phyloP scores from a whole-genome alignment of 2,797 vertebrate species.

The Lepilemur septentrionalis region DNA sequence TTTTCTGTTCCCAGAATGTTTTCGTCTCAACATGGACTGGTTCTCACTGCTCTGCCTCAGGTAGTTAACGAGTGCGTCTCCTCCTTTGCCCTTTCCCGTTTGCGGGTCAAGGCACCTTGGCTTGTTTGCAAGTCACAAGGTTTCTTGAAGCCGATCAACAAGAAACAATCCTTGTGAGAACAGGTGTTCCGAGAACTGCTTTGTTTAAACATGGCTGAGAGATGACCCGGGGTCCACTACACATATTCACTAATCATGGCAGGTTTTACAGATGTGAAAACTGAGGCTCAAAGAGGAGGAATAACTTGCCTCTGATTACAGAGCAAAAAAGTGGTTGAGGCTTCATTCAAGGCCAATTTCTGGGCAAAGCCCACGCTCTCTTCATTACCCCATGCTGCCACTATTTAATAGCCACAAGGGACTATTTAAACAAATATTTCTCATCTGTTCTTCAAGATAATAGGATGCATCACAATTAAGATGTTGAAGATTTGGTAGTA shows the following conservation, averaged over 20 bases:
- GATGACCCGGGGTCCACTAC: too few species aligned
- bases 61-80: too few species aligned
- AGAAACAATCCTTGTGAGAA: too few species aligned
- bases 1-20: too few species aligned
- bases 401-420: not conserved
- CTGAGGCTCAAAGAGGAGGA: conserved; percentile 1
- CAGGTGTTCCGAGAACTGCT: too few species aligned
- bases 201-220: too few species aligned
- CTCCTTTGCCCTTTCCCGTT: too few species aligned
- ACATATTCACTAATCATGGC: not conserved
- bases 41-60: too few species aligned
- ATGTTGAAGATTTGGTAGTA: not conserved
- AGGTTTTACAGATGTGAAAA: not conserved
- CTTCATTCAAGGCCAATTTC: not conserved
- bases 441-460: not conserved
- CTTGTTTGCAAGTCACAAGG: too few species aligned
- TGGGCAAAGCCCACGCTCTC: not conserved
- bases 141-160: too few species aligned
- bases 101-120: too few species aligned
- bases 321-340: not conserved
- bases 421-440: not conserved
- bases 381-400: not conserved
- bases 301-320: not conserved
- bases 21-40: too few species aligned
- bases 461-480: not conserved